Evolutionary conservation across 2,888 invertebrate genomes (phyloP), one percentile per base, ranked within the genome.

Genomic region (Dioctria rufipes): DNA sequence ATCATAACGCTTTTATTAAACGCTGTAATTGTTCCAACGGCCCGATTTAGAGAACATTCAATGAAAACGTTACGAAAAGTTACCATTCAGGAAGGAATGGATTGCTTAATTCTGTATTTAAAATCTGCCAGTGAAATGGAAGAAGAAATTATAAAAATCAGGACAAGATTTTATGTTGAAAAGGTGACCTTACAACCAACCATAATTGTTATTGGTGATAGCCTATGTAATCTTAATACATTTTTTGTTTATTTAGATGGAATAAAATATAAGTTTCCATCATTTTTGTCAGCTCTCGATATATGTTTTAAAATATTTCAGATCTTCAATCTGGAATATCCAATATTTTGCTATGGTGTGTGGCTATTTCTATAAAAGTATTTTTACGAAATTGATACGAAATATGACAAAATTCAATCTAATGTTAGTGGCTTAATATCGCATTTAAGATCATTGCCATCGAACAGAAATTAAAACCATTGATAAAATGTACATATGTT

Each of bases 201-300:
- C 3, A 51, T 71, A 25, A 39, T 71, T 13, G 42, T 42, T 51
- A 37, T 71, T 9, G 71, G 51, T n/a, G 11, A 39, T 40, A 51
- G 49, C 9, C 49, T 71, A 25, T 25, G 25, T 25, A 25, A 25
- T 25, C 25, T 25, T 25, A 25, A 25, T 25, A 25, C 25, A 1
- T 25, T 9, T 60, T 60, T 58, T 42, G 8, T 75, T 6, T 54
- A 42, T n/a, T 51, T 75, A 58, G 75, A 75, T 60, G 43, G 25
- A 37, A 46, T 51, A 13, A 75, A 75, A 60, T 51, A 25, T 51
- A 75, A 75, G 60, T 75, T 60, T 60, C 42, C 75, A n/a, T 40
- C 75, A 75, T 75, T 75, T 75, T 60, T 75, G 11, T 54, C 60
- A 40, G 40, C 42, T 51, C 39, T 75, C 5, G 75, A 75, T 42